Percentiles rank a stretch among this genome's conserved stretches.
These are phyloP conservation scores for Drosophila robusta DNA, from an alignment of 2,888 invertebrate genomes.

Conservation along the genomic window DNA sequence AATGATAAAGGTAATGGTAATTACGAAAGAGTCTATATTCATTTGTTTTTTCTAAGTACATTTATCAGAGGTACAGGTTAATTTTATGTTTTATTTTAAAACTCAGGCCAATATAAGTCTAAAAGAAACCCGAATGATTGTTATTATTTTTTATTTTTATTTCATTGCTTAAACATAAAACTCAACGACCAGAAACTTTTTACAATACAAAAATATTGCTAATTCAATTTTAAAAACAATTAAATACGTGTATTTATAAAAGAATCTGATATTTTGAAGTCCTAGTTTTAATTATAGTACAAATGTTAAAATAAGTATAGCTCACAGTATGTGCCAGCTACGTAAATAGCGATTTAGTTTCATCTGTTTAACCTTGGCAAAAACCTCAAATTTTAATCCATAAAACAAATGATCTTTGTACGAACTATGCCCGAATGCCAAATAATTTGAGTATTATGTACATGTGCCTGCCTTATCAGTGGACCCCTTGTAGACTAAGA, in stretches of 20 bases:
- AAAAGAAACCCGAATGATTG: too few relatives aligned
- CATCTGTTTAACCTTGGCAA: background rate
- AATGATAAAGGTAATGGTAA: too few relatives aligned
- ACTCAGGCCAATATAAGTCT: too few relatives aligned
- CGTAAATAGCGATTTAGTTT: background rate
- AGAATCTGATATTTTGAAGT: background rate
- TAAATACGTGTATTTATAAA: slow-evolving; percentile 2
- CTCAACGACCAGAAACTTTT: too few relatives aligned
- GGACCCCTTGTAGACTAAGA: slow-evolving; percentile 14
- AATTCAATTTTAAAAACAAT: background rate
- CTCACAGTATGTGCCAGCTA: too few relatives aligned
- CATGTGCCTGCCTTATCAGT: slow-evolving; percentile 12
- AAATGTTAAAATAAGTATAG: background rate
- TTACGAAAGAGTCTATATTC: too few relatives aligned
- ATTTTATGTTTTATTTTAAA: too few relatives aligned
- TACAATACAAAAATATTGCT: too few relatives aligned
- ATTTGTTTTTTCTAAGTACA: too few relatives aligned
- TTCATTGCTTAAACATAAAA: too few relatives aligned
- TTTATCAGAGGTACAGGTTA: too few relatives aligned
- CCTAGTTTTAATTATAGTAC: background rate
- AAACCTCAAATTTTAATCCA: background rate
- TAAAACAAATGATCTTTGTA: background rate
- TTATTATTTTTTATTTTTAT: too few relatives aligned
- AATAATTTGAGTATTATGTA: background rate
- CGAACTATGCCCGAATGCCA: background rate